Evolutionary conservation across 2,797 vertebrate genomes (phyloP).

Genomic region (Apodemus agrarius): DNA sequence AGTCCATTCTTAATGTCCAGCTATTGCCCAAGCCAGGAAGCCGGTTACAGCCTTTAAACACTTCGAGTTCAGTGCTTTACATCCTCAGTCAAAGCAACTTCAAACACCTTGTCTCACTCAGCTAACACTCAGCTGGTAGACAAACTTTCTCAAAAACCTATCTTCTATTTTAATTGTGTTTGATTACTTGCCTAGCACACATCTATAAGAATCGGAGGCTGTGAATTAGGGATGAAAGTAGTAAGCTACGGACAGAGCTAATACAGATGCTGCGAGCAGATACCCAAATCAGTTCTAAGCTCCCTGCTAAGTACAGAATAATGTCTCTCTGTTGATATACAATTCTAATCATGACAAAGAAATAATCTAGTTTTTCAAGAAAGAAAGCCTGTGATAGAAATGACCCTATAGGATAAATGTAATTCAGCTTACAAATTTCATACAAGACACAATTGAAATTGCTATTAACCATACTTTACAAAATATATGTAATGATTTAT

Average conservation of each 20-base stretch:
- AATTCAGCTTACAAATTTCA: not conserved
- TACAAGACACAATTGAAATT: not conserved
- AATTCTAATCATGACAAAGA: constrained; percentile 50
- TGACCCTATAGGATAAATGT: not conserved
- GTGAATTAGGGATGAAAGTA: constrained; percentile 3
- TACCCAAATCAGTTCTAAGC: not conserved
- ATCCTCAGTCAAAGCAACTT: not conserved
- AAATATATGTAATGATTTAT: not conserved
- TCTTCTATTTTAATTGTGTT: not conserved
- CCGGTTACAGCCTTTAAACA: not conserved
- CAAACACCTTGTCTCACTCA: not conserved
- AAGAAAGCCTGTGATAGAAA: not conserved
- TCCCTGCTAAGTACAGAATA: not conserved
- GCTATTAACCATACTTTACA: not conserved
- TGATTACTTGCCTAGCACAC: not conserved
- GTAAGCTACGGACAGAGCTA: not conserved
- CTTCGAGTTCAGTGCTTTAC: not conserved
- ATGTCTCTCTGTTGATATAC: not conserved
- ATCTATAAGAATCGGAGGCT: not conserved
- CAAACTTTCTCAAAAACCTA: not conserved
- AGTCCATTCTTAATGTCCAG: not conserved
- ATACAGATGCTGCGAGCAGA: not conserved
- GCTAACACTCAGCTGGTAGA: not conserved
- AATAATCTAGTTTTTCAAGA: not conserved
- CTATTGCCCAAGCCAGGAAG: not conserved